Conservation (phyloP, 2,888 invertebrate species). For the Orchesella flavescens region DNA sequence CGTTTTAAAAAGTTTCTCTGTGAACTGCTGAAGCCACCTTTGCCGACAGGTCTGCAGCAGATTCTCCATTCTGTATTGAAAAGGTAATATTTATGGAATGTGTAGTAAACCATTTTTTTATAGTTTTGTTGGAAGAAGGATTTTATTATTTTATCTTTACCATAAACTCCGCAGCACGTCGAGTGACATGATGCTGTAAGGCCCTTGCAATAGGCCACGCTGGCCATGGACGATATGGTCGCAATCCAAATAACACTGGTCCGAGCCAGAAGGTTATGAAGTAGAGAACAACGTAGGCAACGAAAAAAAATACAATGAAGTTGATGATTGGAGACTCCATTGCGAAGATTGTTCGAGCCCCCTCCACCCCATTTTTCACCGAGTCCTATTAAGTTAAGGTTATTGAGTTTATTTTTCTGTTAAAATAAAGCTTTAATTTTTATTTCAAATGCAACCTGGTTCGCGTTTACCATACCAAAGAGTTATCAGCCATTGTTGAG, state of each 20-base stretch:
- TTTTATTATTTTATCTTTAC: not conserved
- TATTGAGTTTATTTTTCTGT: too few relatives aligned
- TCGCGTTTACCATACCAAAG: too few relatives aligned
- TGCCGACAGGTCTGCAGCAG: not conserved
- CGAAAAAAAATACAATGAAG: slow-evolving; percentile 61
- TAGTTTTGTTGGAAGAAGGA: not conserved
- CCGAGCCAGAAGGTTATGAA: slow-evolving; percentile 63
- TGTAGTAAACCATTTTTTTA: not conserved
- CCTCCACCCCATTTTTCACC: not conserved
- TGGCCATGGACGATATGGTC: slow-evolving; percentile 25
- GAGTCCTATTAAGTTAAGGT: not conserved
- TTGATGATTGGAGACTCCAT: slow-evolving; percentile 61
- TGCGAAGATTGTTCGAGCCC: slow-evolving; percentile 45
- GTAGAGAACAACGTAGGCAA: slow-evolving; percentile 64
- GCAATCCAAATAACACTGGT: slow-evolving; percentile 61
- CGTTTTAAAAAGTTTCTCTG: not conserved
- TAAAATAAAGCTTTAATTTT: too few relatives aligned
- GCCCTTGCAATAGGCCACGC: not conserved
- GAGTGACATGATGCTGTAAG: slow-evolving; percentile 26
- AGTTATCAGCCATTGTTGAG: too few relatives aligned
- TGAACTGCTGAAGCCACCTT: slow-evolving; percentile 34
- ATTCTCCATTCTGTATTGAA: slow-evolving; percentile 23
- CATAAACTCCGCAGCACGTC: slow-evolving; percentile 22
- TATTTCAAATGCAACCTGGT: too few relatives aligned
- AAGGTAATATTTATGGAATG: not conserved